Base-by-base conservation (phyloP, 2,888 invertebrate species). In the Electrophaes corylata region DNA sequence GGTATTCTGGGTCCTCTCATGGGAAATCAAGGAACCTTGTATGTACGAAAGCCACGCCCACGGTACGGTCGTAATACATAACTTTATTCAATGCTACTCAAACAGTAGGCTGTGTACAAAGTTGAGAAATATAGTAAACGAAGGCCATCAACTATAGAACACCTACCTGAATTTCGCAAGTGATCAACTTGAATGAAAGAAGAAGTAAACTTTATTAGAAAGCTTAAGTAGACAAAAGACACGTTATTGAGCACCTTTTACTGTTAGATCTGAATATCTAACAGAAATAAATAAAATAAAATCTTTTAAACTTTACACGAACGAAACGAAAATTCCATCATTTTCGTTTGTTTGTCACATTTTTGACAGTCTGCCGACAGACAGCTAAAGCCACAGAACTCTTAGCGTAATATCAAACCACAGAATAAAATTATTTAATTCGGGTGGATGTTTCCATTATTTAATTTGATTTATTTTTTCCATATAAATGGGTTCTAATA, bases 41-140 rank as follows among this genome's bases (percentile, higher is more conserved):
- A 68, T 64, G 73, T 71, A 75, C 75, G 79, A 83, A 82, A 83
- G 81, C 75, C 62, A 78, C 84, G 70, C 87, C 84, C 76, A 85
- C 85, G 76, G 72, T 75, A 85, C 85, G 76, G 72, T 67, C 72
- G 76, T 70, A 74, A 78, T 79, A 78, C 26, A 16, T 37, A 37
- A 16, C 37, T 8, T 16, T 79, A 71, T 70, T 75, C 75, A 72
- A 74, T 75, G 78, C 66, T 79, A 76, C 74, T 79, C 75, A 75
- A 69, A 77, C 70, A 65, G 84, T 86, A 81, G 83, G 83, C 69
- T 76, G 84, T 67, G 73, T 74, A 72, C 76, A 69, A 81, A 80
- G 83, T 88, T 88, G 79, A 81, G 88, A 88, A 89, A 90, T 87
- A 86, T 78, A 80, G 73, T 72, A 77, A 76, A 76, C 77, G 89